phyloP scores from a whole-genome alignment of 2,113 vertebrate species.

The Mesembrinibis cayennensis region DNA sequence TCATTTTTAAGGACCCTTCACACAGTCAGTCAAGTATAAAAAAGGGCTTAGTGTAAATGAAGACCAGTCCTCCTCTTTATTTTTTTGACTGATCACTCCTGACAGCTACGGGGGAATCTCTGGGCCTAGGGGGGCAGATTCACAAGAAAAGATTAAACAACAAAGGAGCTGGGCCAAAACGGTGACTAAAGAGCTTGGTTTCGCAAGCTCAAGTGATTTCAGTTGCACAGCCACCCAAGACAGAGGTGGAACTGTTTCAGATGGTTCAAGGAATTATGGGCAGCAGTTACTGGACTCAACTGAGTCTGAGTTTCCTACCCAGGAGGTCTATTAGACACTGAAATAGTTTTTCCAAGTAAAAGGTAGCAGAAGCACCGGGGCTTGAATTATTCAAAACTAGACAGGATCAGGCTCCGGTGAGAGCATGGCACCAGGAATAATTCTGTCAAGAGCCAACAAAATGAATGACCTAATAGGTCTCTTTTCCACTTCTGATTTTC shows the following conservation, averaged over 20 bases:
- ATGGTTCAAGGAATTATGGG: neutral
- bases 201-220: neutral
- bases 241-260: neutral
- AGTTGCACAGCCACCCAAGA: neutral
- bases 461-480: neutral
- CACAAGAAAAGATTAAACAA: neutral
- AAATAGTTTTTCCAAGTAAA: conserved; percentile 31
- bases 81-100: neutral
- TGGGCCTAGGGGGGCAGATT: neutral
- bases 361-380: neutral
- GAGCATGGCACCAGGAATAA: neutral
- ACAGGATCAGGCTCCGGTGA: neutral
- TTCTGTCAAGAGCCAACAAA: neutral
- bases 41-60: neutral
- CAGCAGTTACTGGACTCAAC: neutral
- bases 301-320: conserved; percentile 3
- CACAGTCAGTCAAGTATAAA: neutral
- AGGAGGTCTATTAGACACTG: neutral
- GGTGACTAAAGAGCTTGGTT: neutral
- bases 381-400: neutral
- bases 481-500: neutral
- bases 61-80: neutral
- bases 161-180: neutral
- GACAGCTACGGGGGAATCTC: neutral
- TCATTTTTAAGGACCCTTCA: neutral